Base-by-base conservation (phyloP, 2,797 vertebrate genomes). In the Sebastes steindachneri region DNA sequence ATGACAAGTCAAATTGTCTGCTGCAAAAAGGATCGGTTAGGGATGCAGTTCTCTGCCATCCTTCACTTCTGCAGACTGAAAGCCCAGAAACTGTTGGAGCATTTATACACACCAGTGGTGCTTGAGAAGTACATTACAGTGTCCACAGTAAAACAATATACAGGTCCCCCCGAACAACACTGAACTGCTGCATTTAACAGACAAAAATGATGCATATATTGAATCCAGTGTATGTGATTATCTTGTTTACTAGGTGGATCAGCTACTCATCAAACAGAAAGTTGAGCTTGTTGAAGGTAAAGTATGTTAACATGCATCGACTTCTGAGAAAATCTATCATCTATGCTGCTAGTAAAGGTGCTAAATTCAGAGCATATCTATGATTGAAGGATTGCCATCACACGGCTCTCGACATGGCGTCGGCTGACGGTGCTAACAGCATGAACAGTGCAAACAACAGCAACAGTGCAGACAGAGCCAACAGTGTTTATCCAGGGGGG, bases 221-320 rank as follows among this genome's bases (percentile, higher is more conserved):
- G 10, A 77, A 41, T 41, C 33, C 23, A 12, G 4, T 68, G n/a
- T 29, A 1, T 88, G 21, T 82, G 29, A 8, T 73, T 10, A 1
- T 84, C 14, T 74, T 8, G 4, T 53, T 78, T 84, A 90, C 70
- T 69, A 99, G 98, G 94, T 98, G 89, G 97, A 99, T 92, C 96
- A 98, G 91, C 79, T 99, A 62, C 89, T 99, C 87, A 90, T 99
- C 93, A 97, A 99, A 93, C 98, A 99, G 90, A 96, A 98, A 87
- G 86, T 97, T n/a, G 97, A 98, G 86, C 77, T 97, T 72, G 92
- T 99, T 63, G 97, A 99, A 97, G 95, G 98, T 98, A 95, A 64
- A 93, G 96, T 96, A 90, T 35, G 83, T 84, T 15, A 73, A 74
- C 3, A 15, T 3, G 17, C 12, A 12, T 3, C 1, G 12, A 5